Base-by-base conservation (phyloP, 1,140 invertebrate species). In the Caerostris extrusa region DNA sequence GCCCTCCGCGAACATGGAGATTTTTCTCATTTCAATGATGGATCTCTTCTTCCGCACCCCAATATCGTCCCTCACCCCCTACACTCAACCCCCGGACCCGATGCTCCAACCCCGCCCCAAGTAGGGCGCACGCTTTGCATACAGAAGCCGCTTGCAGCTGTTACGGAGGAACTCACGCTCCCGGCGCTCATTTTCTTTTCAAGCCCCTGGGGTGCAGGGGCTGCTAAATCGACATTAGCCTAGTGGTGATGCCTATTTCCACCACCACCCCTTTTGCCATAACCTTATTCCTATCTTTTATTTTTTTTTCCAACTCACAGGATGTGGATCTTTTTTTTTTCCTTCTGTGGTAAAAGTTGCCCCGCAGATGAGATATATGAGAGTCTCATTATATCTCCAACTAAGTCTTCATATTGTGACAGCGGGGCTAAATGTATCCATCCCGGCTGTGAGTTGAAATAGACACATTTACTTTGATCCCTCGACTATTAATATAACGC, bases 11-110 rank as follows among this genome's bases (percentile, higher is more conserved):
- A 93, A 93, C 91, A 93, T 93, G 92, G 92, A 89, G 92, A 93
- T 93, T 93, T 93, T 93, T 93, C 92, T 93, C 92, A 93, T 93
- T 93, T 93, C 92, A 93, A 93, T 93, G 92, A 93, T 93, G 92
- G 92, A 93, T 93, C 92, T 93, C 92, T 89, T 89, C 85, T 71
- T 87, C 55, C 91, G 12, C 34, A 60, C 60, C 86, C 86, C 92
- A 93, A 93, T 93, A 93, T 93, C 92, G 86, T 88, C 85, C 92
- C 67, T 89, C 56, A 67, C 92, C 91, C 55, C 83, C 50, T 67
- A 64, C n/a, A 77, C 77, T 56, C 82, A 64, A 34, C 69, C 82
- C 64, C 17, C 64, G 57, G 8, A 7, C 7, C 6, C 7, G 56
- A 55, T 56, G 91, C 91, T 87, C 91, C 83, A 82, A 87, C 87